These are phyloP conservation scores for Troglohyphantes excavatus DNA, from an alignment of 2,888 invertebrate genomes.

Conservation along the genomic window DNA sequence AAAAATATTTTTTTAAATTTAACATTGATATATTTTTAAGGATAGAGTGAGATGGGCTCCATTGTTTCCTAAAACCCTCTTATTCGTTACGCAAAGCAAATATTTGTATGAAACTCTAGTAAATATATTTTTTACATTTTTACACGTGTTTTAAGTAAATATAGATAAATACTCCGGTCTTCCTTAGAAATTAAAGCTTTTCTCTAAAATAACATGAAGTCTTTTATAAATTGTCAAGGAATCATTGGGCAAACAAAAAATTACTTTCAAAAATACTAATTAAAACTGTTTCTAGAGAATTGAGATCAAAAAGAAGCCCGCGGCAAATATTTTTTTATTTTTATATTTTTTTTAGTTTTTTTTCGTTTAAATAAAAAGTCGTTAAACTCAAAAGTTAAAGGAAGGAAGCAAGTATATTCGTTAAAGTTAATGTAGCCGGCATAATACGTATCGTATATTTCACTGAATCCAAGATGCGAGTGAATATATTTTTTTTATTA, in stretches of 20 bases:
- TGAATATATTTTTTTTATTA: conserved; percentile 31
- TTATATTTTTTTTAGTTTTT: conserved; percentile 18
- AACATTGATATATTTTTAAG: too few species aligned
- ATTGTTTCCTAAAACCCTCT: too few species aligned
- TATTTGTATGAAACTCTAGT: too few species aligned
- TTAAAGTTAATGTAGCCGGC: conserved; percentile 43
- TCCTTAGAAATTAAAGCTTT: too few species aligned
- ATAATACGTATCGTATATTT: conserved; percentile 15
- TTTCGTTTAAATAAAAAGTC: background rate
- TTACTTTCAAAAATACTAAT: conserved; percentile 57
- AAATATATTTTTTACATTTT: too few species aligned
- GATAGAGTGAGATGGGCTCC: too few species aligned
- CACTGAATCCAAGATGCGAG: conserved; percentile 1
- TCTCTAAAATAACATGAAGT: background rate
- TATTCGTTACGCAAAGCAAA: too few species aligned
- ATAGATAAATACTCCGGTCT: too few species aligned
- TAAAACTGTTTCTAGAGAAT: conserved; percentile 42
- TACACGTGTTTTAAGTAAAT: too few species aligned
- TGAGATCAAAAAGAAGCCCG: conserved; percentile 34
- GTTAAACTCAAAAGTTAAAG: conserved; percentile 18
- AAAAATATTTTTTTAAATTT: too few species aligned
- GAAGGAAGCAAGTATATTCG: conserved; percentile 31
- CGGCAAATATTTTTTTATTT: conserved; percentile 21
- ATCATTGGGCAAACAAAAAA: conserved; percentile 21
- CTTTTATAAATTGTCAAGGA: background rate